Percentiles rank a stretch among this genome's conserved stretches.
phyloP scores from a whole-genome alignment of 2,888 invertebrate genomes.

The Drosophila formosana region DNA sequence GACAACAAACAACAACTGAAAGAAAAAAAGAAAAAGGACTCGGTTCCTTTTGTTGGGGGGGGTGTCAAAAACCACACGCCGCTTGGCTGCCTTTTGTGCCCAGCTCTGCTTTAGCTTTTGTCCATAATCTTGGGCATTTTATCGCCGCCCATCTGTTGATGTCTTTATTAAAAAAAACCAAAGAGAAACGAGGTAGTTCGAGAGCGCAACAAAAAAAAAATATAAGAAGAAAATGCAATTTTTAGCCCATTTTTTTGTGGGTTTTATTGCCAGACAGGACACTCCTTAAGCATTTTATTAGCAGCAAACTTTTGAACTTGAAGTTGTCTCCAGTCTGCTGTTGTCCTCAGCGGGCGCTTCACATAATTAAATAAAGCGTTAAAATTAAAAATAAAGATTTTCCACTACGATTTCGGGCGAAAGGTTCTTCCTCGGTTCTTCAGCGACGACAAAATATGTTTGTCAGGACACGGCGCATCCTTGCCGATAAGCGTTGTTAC shows the following conservation, averaged over 20 bases:
- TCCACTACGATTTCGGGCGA: constrained; percentile 48
- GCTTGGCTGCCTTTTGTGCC: constrained; percentile 50
- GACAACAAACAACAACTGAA: neutral
- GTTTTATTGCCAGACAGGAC: constrained; percentile 64
- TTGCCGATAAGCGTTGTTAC: constrained; percentile 48
- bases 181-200: constrained; percentile 16
- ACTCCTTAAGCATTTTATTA: constrained; percentile 66
- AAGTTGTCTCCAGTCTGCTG: constrained; percentile 65
- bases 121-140: constrained; percentile 83
- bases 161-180: constrained; percentile 81
- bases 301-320: constrained; percentile 60
- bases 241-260: constrained; percentile 79
- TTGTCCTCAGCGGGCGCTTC: constrained; percentile 63
- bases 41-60: constrained; percentile 22
- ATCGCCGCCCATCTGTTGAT: constrained; percentile 81
- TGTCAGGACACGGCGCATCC: constrained; percentile 46
- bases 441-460: constrained; percentile 60
- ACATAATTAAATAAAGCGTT: constrained; percentile 83
- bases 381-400: constrained; percentile 81
- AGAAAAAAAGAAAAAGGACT: constrained; percentile 31
- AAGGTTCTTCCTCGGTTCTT: constrained; percentile 23
- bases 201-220: constrained; percentile 8
- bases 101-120: constrained; percentile 42
- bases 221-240: constrained; percentile 58
- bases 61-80: constrained; percentile 60